Conservation (phyloP, 2,113 vertebrate genomes). For the Oreocharis arfaki region DNA sequence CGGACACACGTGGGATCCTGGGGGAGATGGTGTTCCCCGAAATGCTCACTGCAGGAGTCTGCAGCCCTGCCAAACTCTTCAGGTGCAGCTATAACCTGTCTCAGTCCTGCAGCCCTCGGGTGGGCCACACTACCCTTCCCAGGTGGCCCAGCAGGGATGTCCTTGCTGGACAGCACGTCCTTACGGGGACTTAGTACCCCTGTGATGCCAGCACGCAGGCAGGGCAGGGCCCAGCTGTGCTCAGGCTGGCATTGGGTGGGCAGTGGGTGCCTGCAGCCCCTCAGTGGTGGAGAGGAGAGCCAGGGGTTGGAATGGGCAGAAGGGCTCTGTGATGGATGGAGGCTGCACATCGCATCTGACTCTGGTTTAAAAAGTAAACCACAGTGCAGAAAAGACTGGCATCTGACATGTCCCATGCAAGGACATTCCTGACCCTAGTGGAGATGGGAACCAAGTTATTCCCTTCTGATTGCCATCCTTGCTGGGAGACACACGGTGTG, state of each 20-base stretch:
- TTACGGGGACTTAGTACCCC: fast-evolving
- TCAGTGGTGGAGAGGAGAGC: neutral
- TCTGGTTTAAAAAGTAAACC: neutral
- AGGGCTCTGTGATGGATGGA: fast-evolving
- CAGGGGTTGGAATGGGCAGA: neutral
- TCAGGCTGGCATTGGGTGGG: neutral
- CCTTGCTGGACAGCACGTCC: fast-evolving
- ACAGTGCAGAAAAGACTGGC: neutral
- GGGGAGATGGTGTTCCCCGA: neutral
- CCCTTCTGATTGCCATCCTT: neutral
- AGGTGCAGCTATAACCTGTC: neutral
- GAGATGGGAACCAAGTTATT: neutral
- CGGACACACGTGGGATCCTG: neutral
- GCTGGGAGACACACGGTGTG: neutral
- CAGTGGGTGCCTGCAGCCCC: neutral
- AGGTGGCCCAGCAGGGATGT: neutral
- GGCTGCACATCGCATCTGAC: fast-evolving
- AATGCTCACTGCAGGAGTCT: neutral
- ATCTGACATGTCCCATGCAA: fast-evolving
- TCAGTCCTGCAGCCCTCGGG: neutral
- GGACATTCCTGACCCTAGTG: fast-evolving
- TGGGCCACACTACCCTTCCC: neutral
- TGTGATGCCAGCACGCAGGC: fast-evolving
- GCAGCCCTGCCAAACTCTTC: neutral
- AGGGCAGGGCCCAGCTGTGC: neutral